Evolutionary conservation across 2,113 vertebrate genomes (phyloP), one percentile per base, ranked within the genome.

Genomic region (Megaceryle maxima): DNA sequence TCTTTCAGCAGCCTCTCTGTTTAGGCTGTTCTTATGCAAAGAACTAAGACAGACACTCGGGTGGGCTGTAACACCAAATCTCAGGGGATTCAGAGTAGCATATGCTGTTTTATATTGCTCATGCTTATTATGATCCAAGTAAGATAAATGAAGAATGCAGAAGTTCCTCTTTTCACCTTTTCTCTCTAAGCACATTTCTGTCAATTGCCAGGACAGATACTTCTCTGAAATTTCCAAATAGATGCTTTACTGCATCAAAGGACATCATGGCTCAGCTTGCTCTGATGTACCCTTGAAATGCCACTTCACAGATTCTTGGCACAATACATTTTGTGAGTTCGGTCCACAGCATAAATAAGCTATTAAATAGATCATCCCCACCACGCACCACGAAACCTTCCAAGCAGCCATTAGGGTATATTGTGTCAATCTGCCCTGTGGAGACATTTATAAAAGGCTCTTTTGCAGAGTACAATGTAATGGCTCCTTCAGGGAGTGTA

Each of bases 401-500:
- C 46, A 66, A 82, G 73, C 20, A 64, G 29, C 94, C 90, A 76
- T 31, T 53, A 78, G 85, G 37, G 64, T 12, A 29, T 66, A 88
- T 87, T 59, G 62, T 93, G 86, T 64, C 90, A 59, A 26, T 78
- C 86, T 84, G 76, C 63, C 73, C 76, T 7, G 31, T 24, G 53
- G 90, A 92, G 95, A 85, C 46, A 31, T 74, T 79, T 56, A 75
- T 28, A 83, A 96, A 96, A 76, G 50, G 46, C 53, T 92, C 16
- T 89, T 94, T 78, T 70, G 25, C 63, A 78, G 50, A 53, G 69
- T 17, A 69, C 64, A 73, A 79, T 69, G 25, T 29, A 95, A 91
- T 46, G 50, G 51, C 41, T 86, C 85, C 90, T 96, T 92, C 76
- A 81, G 94, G 82, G 81, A 92, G 50, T 25, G 53, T 79, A 92